Conservation (phyloP, 2,797 vertebrate species). For the Coregonus sp. region DNA sequence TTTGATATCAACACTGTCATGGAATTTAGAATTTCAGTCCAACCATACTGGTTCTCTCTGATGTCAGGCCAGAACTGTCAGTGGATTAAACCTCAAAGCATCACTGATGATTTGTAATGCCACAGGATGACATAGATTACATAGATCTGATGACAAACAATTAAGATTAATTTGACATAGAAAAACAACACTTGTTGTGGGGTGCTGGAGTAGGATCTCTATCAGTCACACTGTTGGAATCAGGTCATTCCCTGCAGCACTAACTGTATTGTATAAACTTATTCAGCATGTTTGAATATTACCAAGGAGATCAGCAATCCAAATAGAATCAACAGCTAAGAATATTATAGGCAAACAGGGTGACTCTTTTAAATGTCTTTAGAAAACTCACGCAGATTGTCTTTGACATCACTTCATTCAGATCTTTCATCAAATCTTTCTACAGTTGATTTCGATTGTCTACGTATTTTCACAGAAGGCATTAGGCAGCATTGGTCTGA, state of each 20-base stretch:
- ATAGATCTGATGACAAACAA: constrained; percentile 55
- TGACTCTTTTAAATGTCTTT: neutral
- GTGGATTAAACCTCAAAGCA: constrained; percentile 51
- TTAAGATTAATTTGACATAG: constrained; percentile 35
- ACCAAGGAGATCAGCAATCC: constrained; percentile 7
- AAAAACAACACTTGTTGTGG: constrained; percentile 30
- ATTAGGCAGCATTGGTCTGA: neutral
- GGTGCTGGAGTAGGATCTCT: neutral
- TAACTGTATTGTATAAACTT: neutral
- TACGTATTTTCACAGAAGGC: neutral
- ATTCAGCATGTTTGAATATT: constrained; percentile 3
- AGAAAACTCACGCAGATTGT: no score
- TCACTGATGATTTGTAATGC: constrained; percentile 50
- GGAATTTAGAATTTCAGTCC: constrained; percentile 54
- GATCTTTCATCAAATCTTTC: no score
- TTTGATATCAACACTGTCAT: constrained; percentile 45
- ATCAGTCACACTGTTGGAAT: constrained; percentile 7
- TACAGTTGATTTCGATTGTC: neutral
- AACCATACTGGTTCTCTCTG: constrained; percentile 33
- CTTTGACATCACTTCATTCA: no score
- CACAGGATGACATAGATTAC: constrained; percentile 45
- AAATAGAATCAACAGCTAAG: constrained; percentile 16
- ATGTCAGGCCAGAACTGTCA: constrained; percentile 59
- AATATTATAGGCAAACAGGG: neutral
- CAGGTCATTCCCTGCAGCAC: neutral